Evolutionary conservation across 2,797 vertebrate genomes (phyloP), one percentile per base, ranked within the genome.

Genomic region (Mionectes olivaceus): DNA sequence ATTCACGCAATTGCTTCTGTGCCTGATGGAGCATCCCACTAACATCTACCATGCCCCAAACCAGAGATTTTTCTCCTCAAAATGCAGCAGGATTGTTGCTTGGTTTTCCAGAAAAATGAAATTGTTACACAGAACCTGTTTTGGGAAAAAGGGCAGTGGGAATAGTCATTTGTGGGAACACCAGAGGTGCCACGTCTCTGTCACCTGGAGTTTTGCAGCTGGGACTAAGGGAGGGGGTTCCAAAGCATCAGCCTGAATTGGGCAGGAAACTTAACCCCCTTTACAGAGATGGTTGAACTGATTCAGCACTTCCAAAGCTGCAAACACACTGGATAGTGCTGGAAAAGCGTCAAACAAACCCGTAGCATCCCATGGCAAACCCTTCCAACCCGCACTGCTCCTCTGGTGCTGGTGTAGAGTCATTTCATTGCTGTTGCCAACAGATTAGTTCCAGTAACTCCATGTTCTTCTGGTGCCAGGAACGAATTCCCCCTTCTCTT

Each of bases 211-310:
- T 60, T 64, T 15, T 11, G 35, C 46, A 32, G 63, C 75, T 6
- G 23, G 67, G 50, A 4, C 9, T 10, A 25, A 30, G 57, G 69
- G 30, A 16, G 11, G 55, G 17, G 11, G 5, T 68, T 69, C 27
- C 18, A 39, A 11, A 59, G 33, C 28, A 2, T 49, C 12, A 2
- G 41, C 28, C 21, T 32, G 52, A 37, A 10, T 30, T 61, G 43
- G 43, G 75, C 15, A 27, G 65, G 53, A 30, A 41, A 17, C 1
- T 64, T 52, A 27, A 46, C 17, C 32, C 2, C 3, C 5, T 3
- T n/a, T 21, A 1, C 0, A 2, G 44, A 13, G 52, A 1, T 2
- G 33, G 5, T 7, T 1, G 35, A 9, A 7, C 0, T 3, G 11
- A 11, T 49, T 18, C 32, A 17, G 47, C 0, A 1, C 43, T 79